Conservation (phyloP, 2,888 invertebrate species). For the Drosophila siamana region DNA sequence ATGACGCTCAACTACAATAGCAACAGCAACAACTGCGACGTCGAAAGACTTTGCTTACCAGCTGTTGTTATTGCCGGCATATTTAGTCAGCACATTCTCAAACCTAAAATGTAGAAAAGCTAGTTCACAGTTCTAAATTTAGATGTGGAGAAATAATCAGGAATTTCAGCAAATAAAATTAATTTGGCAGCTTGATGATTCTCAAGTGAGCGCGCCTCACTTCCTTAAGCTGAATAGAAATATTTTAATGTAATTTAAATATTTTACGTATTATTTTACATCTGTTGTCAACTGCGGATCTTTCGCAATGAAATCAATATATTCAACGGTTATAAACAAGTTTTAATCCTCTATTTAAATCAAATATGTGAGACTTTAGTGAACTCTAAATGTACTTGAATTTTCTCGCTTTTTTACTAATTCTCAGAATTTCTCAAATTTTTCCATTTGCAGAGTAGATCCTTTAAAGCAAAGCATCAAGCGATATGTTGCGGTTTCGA, state of each 20-base stretch:
- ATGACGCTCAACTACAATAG: slow-evolving; percentile 20
- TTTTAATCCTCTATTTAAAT: too few species aligned
- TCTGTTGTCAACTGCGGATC: neutral
- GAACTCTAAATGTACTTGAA: too few species aligned
- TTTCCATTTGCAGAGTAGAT: neutral
- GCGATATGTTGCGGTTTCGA: slow-evolving; percentile 67
- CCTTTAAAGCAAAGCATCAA: slow-evolving; percentile 23
- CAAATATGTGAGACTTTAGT: too few species aligned
- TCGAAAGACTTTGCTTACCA: slow-evolving; percentile 5
- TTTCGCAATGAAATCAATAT: neutral
- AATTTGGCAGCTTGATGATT: slow-evolving; percentile 5
- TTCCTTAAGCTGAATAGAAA: neutral
- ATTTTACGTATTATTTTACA: neutral
- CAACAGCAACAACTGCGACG: neutral
- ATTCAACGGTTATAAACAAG: too few species aligned
- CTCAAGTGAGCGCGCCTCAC: neutral
- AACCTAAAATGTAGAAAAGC: slow-evolving; percentile 16
- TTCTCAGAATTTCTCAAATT: neutral
- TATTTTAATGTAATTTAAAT: neutral
- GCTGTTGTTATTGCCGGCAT: slow-evolving; percentile 36
- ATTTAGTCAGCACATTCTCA: slow-evolving; percentile 42
- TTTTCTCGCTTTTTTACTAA: neutral
- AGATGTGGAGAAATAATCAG: neutral
- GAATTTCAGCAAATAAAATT: slow-evolving; percentile 13
- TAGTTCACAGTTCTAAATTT: slow-evolving; percentile 17